Percentiles rank a stretch among this genome's conserved stretches.
These are phyloP conservation scores for Solea senegalensis DNA, from an alignment of 2,113 vertebrate species.

Conservation along the genomic window DNA sequence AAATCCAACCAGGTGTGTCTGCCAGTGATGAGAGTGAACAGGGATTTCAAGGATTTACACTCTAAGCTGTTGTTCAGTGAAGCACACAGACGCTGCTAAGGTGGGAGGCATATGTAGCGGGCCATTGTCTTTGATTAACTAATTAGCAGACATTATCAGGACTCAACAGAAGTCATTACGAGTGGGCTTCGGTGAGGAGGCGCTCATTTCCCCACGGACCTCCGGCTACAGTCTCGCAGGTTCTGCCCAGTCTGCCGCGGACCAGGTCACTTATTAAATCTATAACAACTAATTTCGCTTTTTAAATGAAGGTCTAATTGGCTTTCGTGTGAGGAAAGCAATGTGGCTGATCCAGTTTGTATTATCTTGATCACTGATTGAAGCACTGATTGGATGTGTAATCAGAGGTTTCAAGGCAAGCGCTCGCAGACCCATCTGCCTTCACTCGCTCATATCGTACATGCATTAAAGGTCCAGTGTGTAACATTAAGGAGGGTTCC, in stretches of 20 bases:
- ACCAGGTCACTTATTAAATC: constrained; percentile 76
- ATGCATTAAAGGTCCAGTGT: not conserved
- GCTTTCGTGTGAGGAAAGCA: constrained; percentile 66
- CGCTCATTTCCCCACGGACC: constrained; percentile 71
- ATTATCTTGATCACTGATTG: constrained; percentile 57
- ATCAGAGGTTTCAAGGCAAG: constrained; percentile 32
- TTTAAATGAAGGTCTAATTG: constrained; percentile 82
- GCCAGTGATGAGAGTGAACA: constrained; percentile 50
- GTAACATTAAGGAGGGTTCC: too few relatives aligned
- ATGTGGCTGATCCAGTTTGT: constrained; percentile 56
- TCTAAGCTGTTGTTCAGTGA: constrained; percentile 64
- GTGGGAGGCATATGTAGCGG: constrained; percentile 68
- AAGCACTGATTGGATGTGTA: constrained; percentile 51
- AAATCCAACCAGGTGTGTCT: constrained; percentile 70
- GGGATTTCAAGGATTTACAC: constrained; percentile 60
- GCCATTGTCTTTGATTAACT: constrained; percentile 80
- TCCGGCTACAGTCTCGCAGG: constrained; percentile 34
- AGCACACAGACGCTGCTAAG: constrained; percentile 70
- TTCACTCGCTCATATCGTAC: constrained; percentile 17
- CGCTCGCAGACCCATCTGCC: not conserved
- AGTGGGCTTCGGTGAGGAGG: constrained; percentile 63
- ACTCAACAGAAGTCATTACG: constrained; percentile 84
- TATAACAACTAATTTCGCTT: constrained; percentile 77
- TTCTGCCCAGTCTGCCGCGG: constrained; percentile 50
- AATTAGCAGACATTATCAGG: constrained; percentile 83